Evolutionary conservation across 2,888 invertebrate genomes (phyloP), one percentile per base, ranked within the genome.

Genomic region (Acleris emargana): DNA sequence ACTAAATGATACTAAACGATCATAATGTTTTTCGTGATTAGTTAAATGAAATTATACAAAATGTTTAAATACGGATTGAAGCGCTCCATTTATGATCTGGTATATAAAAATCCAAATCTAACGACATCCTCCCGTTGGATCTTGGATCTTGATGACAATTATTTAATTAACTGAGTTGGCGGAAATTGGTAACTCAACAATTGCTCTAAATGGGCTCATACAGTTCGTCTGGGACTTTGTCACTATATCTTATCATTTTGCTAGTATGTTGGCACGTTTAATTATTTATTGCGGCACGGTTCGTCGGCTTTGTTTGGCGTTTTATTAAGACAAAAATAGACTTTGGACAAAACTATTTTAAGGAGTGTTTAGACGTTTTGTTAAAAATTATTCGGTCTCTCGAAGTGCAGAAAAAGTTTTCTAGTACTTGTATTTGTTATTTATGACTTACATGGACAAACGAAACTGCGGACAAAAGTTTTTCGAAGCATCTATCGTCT

Each of bases 101-200:
- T 22, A 6, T 5, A 28, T 28, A 28, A 28, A 4, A 38, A 13
- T 13, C 38, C 38, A 38, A 4, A 38, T 38, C 13, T 32, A 32
- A 32, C 13, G 13, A 38, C 38, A 13, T 38, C 13, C 32, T 9
- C 9, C 9, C 32, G 32, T 32, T 38, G 38, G 38, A 32, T 32
- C 32, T 38, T 13, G 38, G 38, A 38, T 38, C 38, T 38, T 38
- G 13, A 13, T 17, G 28, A 9, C 59, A 47, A 64, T 64, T 59
- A 59, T 54, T 64, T 59, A 20, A 59, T 64, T 59, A 49, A 64
- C 59, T 49, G 9, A 64, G 55, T 64, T 64, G 59, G 54, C 54
- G 17, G 42, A 53, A 64, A 64, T 64, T 58, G 63, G 52, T 47
- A 20, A 47, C 38, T 2, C 52, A 38, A 5, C 38, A 59, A 64